Conservation (phyloP, 2,113 vertebrate genomes). For the Damaliscus lunatus region DNA sequence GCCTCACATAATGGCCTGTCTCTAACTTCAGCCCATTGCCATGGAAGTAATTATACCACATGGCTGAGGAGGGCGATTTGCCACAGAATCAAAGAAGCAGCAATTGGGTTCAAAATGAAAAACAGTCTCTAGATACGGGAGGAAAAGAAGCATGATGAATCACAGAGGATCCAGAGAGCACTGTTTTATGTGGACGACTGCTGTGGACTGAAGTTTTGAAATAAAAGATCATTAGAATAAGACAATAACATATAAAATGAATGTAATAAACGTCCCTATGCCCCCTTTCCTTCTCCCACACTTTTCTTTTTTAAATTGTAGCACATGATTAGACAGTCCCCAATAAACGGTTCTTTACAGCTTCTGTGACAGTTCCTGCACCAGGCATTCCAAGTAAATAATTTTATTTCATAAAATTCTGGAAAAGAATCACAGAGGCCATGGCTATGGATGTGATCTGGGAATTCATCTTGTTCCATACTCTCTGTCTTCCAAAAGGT, state of each 20-base stretch:
- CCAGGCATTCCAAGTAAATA: background rate
- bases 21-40: conserved; percentile 41
- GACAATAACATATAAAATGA: background rate
- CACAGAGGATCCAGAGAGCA: background rate
- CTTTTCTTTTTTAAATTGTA: background rate
- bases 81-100: conserved; percentile 28
- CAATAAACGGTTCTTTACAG: background rate
- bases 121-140: background rate
- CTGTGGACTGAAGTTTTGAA: background rate
- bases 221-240: background rate
- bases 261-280: background rate
- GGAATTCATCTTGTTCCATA: background rate
- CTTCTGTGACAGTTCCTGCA: background rate
- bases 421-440: background rate
- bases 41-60: conserved; percentile 21
- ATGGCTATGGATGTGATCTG: background rate
- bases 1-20: conserved; percentile 10
- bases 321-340: background rate
- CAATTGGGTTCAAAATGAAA: background rate
- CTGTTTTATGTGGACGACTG: background rate
- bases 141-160: background rate
- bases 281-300: background rate
- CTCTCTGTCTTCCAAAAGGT: background rate
- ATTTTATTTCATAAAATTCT: background rate
- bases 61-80: background rate